phyloP scores from a whole-genome alignment of 2,888 invertebrate species.

The Melanostoma mellinum region DNA sequence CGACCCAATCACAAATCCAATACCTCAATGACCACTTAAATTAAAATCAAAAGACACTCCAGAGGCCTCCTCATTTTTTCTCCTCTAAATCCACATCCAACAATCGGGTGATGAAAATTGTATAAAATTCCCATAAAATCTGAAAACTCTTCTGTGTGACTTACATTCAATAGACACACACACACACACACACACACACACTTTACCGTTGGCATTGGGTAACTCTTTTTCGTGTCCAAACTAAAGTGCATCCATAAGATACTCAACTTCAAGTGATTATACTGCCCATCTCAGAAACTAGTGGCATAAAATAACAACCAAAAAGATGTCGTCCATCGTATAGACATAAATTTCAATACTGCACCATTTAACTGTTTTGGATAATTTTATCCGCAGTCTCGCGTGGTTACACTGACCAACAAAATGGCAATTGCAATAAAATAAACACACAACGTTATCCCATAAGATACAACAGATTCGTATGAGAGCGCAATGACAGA shows the following conservation, averaged over 20 bases:
- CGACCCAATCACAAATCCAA: not conserved
- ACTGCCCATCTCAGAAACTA: constrained; percentile 11
- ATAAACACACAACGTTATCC: constrained; percentile 42
- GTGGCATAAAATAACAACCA: not conserved
- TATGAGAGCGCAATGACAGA: constrained; percentile 26
- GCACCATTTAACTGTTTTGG: constrained; percentile 79
- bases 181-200: constrained; percentile 48
- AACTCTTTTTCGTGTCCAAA: constrained; percentile 15
- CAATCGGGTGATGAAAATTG: constrained; percentile 13
- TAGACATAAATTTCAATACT: constrained; percentile 80
- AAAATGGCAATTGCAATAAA: constrained; percentile 55
- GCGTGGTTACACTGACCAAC: constrained; percentile 50
- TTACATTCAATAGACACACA: not conserved
- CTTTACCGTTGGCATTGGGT: constrained; percentile 40
- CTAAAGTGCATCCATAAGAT: constrained; percentile 50
- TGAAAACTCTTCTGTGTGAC: constrained; percentile 24
- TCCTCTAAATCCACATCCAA: not conserved
- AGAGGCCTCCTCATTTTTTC: constrained; percentile 34
- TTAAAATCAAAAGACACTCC: constrained; percentile 57
- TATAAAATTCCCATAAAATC: constrained; percentile 66
- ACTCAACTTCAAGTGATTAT: constrained; percentile 32
- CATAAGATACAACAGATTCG: constrained; percentile 11
- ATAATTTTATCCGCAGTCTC: constrained; percentile 48
- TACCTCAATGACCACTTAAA: constrained; percentile 38
- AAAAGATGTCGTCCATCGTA: constrained; percentile 48